These are phyloP conservation scores for Drosophila parvula DNA, from an alignment of 1,140 invertebrate genomes.

Conservation along the genomic window DNA sequence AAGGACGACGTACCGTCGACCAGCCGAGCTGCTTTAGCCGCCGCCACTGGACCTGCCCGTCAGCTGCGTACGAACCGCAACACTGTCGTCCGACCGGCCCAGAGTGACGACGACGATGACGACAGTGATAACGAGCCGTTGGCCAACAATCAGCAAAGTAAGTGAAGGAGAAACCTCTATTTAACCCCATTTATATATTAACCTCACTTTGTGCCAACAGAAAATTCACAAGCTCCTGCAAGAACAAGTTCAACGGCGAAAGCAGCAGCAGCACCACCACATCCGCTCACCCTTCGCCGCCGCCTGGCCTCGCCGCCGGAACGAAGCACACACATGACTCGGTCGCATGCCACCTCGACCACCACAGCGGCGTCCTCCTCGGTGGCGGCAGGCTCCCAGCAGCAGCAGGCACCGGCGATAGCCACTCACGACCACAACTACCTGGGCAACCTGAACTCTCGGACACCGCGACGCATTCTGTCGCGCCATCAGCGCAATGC, in stretches of 20 bases:
- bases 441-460: constrained; percentile 58
- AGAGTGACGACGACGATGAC: constrained; percentile 68
- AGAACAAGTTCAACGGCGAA: constrained; percentile 43
- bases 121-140: constrained; percentile 80
- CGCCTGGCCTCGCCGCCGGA: constrained; percentile 41
- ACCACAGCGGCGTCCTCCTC: constrained; percentile 58
- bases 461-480: constrained; percentile 68
- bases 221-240: constrained; percentile 47
- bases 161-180: constrained; percentile 4
- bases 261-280: constrained; percentile 38
- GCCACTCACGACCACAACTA: constrained; percentile 81
- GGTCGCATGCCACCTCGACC: constrained; percentile 73
- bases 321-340: constrained; percentile 74
- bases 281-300: constrained; percentile 65
- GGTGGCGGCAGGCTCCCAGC: constrained; percentile 23
- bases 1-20: constrained; percentile 77
- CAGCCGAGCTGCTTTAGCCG: constrained; percentile 61
- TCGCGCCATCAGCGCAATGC: constrained; percentile 82
- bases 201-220: constrained; percentile 11
- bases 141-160: constrained; percentile 78
- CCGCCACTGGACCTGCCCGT: constrained; percentile 31
- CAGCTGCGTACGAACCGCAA: constrained; percentile 81
- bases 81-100: constrained; percentile 57
- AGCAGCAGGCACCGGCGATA: constrained; percentile 26
- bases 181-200: not conserved